These are phyloP conservation scores for Neodiprion virginianus DNA, from an alignment of 1,140 invertebrate genomes.

Conservation along the genomic window DNA sequence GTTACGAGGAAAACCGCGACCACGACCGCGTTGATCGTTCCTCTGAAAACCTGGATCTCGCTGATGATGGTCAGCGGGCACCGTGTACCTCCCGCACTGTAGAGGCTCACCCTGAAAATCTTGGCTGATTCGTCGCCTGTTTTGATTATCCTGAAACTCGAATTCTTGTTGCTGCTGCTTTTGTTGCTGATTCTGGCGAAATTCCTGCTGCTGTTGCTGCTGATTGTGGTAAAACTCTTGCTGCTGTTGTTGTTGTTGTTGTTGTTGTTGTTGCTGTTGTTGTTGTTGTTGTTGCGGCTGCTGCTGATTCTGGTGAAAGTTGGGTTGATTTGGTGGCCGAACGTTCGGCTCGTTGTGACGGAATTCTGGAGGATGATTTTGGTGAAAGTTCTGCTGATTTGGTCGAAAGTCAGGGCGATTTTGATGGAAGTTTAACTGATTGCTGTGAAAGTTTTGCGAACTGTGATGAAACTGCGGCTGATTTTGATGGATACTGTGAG, in stretches of 20 bases:
- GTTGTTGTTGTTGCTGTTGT: conserved; percentile 34
- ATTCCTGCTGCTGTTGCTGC: conserved; percentile 29
- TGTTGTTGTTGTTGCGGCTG: conserved; percentile 33
- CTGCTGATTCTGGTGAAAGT: conserved; percentile 30
- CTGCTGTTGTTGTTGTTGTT: conserved; percentile 25
- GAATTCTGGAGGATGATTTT: conserved; percentile 40
- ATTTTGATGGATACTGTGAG: conserved; percentile 25
- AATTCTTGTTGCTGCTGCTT: conserved; percentile 39
- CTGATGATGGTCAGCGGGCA: conserved; percentile 42
- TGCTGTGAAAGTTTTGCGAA: conserved; percentile 41
- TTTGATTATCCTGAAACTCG: conserved; percentile 48
- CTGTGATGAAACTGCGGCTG: conserved; percentile 33
- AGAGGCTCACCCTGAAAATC: conserved; percentile 43
- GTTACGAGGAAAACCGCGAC: conserved; percentile 41
- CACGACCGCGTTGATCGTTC: conserved; percentile 42
- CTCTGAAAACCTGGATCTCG: conserved; percentile 44
- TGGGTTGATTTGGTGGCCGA: conserved; percentile 19
- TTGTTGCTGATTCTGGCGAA: conserved; percentile 28
- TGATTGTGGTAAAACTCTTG: conserved; percentile 27
- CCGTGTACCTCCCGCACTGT: conserved; percentile 40
- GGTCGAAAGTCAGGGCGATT: conserved; percentile 41
- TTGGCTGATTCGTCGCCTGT: conserved; percentile 33
- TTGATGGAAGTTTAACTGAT: conserved; percentile 20
- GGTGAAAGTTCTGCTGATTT: conserved; percentile 41
- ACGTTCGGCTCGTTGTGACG: conserved; percentile 41